phyloP scores from a whole-genome alignment of 1,140 invertebrate genomes.

The Proctacanthus coquilletti region DNA sequence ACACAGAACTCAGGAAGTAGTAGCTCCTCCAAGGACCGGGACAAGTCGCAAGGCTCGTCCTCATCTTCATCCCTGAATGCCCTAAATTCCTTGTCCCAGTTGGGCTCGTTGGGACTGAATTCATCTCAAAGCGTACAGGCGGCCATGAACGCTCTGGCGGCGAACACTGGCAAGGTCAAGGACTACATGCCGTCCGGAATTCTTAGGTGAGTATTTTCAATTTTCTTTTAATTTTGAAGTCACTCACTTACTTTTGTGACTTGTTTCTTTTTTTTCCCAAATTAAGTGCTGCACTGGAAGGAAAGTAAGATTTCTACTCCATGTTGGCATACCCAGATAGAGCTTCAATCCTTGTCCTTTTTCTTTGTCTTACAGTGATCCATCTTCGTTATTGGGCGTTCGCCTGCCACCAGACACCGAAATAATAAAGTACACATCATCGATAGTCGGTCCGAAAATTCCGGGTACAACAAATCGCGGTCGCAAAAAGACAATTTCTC shows the following conservation, averaged over 20 bases:
- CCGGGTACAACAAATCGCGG: constrained; percentile 66
- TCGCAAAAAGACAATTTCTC: constrained; percentile 70
- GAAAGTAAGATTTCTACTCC: constrained; percentile 33
- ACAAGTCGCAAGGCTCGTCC: constrained; percentile 21
- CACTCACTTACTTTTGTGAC: constrained; percentile 4
- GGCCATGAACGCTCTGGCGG: constrained; percentile 29
- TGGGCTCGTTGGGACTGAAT: constrained; percentile 24
- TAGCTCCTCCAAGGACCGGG: constrained; percentile 12
- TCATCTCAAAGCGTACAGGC: constrained; percentile 29
- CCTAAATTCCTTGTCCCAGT: constrained; percentile 25
- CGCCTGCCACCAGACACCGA: constrained; percentile 74
- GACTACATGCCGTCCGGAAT: constrained; percentile 32
- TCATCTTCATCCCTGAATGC: constrained; percentile 22
- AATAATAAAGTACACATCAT: constrained; percentile 77
- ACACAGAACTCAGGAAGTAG: constrained; percentile 9
- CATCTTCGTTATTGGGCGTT: constrained; percentile 61
- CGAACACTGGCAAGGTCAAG: constrained; percentile 16
- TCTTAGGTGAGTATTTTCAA: constrained; percentile 29
- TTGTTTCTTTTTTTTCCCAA: constrained; percentile 12
- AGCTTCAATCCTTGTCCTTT: constrained; percentile 9
- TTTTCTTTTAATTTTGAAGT: background rate
- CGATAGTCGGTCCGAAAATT: constrained; percentile 64
- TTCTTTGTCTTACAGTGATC: constrained; percentile 49
- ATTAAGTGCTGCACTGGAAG: constrained; percentile 43
- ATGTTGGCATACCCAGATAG: background rate